phyloP scores from a whole-genome alignment of 2,888 invertebrate species.

The Serripes groenlandicus region DNA sequence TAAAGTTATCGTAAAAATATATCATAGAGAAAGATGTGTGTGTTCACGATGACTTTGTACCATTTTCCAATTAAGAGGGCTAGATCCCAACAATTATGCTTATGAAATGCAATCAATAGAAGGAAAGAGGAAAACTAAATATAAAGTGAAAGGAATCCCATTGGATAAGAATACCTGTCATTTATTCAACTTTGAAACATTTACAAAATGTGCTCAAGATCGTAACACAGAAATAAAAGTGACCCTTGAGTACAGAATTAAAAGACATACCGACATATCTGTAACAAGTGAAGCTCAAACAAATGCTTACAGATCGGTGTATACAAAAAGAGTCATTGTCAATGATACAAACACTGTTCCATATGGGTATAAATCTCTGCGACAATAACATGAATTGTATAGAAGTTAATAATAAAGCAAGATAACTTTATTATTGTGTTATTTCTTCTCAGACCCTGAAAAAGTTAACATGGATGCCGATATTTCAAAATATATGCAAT shows the following conservation, averaged over 20 bases:
- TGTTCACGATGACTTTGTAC: no score
- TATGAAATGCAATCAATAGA: no score
- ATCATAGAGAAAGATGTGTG: no score
- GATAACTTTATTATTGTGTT: neutral
- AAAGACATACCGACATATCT: no score
- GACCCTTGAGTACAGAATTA: neutral
- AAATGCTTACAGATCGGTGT: no score
- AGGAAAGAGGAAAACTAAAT: neutral
- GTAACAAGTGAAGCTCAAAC: no score
- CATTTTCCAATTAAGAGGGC: no score
- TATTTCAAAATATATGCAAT: slow-evolving; percentile 23
- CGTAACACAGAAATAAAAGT: neutral
- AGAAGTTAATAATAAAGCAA: neutral
- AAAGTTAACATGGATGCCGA: neutral
- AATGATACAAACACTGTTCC: neutral
- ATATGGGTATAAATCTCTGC: neutral
- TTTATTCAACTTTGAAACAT: slow-evolving; percentile 1
- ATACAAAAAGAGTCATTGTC: neutral
- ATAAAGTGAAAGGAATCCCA: neutral
- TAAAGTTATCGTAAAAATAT: no score
- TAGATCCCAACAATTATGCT: no score
- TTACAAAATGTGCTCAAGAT: neutral
- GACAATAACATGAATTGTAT: neutral
- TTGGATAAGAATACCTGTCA: neutral
- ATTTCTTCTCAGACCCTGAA: neutral